A percentile compares a stretch with the other conserved stretches of the same genome.
These are phyloP conservation scores for Tamandua tetradactyla DNA, from an alignment of 2,797 vertebrate genomes.

Conservation along the genomic window DNA sequence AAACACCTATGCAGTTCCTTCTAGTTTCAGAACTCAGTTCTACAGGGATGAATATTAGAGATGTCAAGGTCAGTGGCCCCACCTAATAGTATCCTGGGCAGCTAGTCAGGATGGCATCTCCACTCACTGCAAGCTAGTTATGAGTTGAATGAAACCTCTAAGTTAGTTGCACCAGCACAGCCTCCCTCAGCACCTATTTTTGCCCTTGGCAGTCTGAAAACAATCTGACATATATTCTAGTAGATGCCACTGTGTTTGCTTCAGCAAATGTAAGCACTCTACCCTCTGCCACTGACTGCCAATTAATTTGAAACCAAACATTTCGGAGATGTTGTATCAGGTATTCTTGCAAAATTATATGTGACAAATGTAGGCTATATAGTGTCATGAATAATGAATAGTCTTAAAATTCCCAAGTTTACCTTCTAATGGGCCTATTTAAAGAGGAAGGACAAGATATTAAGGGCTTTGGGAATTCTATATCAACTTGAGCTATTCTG, in stretches of 20 bases:
- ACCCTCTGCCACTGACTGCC: conserved; percentile 47
- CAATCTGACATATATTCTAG: not conserved
- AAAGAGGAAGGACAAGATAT: not conserved
- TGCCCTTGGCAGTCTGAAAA: conserved; percentile 20
- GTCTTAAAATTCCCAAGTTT: not conserved
- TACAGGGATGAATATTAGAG: not conserved
- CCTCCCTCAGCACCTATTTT: not conserved
- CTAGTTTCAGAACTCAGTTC: not conserved
- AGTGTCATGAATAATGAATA: not conserved
- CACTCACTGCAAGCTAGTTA: not conserved
- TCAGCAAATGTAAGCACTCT: not conserved
- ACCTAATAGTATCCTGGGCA: not conserved
- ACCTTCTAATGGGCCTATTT: not conserved
- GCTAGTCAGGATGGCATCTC: not conserved
- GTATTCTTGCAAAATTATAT: conserved; percentile 8
- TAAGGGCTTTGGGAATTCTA: not conserved
- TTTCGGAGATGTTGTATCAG: not conserved
- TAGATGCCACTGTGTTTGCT: not conserved
- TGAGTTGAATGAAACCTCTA: not conserved
- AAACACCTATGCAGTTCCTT: not conserved
- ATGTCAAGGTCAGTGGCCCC: not conserved
- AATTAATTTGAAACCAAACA: not conserved
- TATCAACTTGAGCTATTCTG: not conserved
- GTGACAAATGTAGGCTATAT: not conserved
- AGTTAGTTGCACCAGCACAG: accelerated